Base-by-base conservation (phyloP, 2,797 vertebrate species). In the Smutsia gigantea region DNA sequence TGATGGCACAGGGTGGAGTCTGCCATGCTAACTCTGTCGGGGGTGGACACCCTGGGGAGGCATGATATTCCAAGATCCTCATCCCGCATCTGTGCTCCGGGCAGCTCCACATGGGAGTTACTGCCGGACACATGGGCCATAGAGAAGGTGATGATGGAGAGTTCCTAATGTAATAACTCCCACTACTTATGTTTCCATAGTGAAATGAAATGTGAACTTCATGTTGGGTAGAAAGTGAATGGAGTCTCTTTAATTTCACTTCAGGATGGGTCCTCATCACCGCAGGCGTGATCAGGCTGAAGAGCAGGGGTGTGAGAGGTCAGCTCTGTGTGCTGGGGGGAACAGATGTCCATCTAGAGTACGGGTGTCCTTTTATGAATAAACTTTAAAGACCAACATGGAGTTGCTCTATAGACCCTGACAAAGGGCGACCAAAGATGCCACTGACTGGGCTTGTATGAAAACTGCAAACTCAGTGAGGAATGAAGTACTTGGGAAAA, bases 1-100 rank as follows among this genome's bases (percentile, higher is more conserved):
- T 17, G 1, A 27, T 1, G 8, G 25, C 23, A 1, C 29, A 19
- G 0, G 0, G 8, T 37, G 12, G 53, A 18, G 37, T 69, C 17
- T 11, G 8, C 11, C n/a, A 14, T 0, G 1, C 78, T 34, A 4
- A 51, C 63, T 39, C 42, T 55, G 31, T 23, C 29, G 7, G 17
- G 42, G 51, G 39, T 4, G 5, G 2, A 29, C 53, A n/a, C 3
- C 0, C 0, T 1, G 12, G 12, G 29, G 71, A 34, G 71, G 34
- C 29, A 4, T 12, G 14, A 18, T 23, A 11, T 64, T 46, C 29
- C 66, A 39, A 2, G 19, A n/a, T 49, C 21, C 68, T n/a, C 23
- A 15, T 9, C 11, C 55, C 68, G 15, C 37, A 7, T 39, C 8
- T 42, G 49, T 74, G 15, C 57, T 34, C 63, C 15, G 34, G 53